Conservation (phyloP, 2,888 invertebrate species). For the Drosophila lutescens region DNA sequence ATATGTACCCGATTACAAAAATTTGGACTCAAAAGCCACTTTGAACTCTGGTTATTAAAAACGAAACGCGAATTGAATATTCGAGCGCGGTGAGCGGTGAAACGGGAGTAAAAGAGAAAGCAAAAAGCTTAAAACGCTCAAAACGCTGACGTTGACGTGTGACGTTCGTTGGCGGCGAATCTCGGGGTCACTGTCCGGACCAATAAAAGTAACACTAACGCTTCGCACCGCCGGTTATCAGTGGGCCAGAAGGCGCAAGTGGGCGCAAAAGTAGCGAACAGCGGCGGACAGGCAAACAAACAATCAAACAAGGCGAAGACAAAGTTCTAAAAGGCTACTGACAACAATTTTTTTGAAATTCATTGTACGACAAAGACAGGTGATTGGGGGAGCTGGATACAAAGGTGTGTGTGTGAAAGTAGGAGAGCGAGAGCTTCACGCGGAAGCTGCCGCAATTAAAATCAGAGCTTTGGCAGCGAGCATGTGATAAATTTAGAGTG, state of each 20-base stretch:
- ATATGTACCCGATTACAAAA: neutral
- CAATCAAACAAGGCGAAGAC: slow-evolving; percentile 15
- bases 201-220: slow-evolving; percentile 27
- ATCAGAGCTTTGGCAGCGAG: slow-evolving; percentile 17
- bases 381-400: neutral
- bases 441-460: slow-evolving; percentile 53
- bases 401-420: too few relatives aligned
- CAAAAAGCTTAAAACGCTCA: slow-evolving; percentile 27
- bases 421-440: slow-evolving; percentile 19
- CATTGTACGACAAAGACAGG: too few relatives aligned
- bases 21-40: neutral
- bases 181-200: slow-evolving; percentile 35
- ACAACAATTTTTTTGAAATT: slow-evolving; percentile 2
- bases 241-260: slow-evolving; percentile 17
- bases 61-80: slow-evolving; percentile 1
- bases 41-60: neutral
- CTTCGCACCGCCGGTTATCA: slow-evolving; percentile 20
- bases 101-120: slow-evolving; percentile 31
- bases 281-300: slow-evolving; percentile 14
- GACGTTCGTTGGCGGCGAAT: slow-evolving; percentile 30
- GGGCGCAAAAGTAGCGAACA: slow-evolving; percentile 8
- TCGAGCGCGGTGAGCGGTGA: neutral
- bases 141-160: slow-evolving; percentile 33
- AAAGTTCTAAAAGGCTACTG: neutral
- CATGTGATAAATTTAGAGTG: slow-evolving; percentile 49